Base-by-base conservation (phyloP, 2,888 invertebrate species). In the Elegia similella region DNA sequence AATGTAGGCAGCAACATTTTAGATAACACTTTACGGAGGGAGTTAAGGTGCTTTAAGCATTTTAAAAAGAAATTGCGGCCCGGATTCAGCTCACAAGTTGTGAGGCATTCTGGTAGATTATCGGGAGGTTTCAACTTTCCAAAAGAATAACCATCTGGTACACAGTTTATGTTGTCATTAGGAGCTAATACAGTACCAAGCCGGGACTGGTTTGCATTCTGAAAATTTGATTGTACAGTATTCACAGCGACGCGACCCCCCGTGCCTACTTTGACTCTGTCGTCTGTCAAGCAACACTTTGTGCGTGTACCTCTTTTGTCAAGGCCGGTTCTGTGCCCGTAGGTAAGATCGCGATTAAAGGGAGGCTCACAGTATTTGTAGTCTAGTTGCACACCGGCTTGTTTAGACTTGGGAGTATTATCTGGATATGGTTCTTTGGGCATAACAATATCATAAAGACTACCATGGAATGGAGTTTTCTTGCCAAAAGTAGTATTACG, bases 281-380 rank as follows among this genome's bases (percentile, higher is more conserved):
- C 84, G 63, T 89, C 86, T 44, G 82, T 80, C 12, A 91, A 3
- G 66, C 92, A 92, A 66, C 85, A 84, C 64, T 72, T 82, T n/a
- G 84, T 89, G 68, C 87, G 84, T 30, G 75, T 83, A 12, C 93
- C 93, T 61, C 90, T 76, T 58, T 85, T 86, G 68, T 93, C 93
- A 23, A 82, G 77, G 47, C 70, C 73, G 1, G 84, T 84, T 65
- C 80, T 81, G 60, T 81, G 67, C 0, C 93, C 93, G 66, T 76
- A 93, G 1, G 88, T 84, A 50, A 85, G 68, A 47, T 91, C 73
- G 5, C 84, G 73, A 50, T 85, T 71, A 66, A 73, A 93, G 13
- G 92, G 70, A 7, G 92, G 92, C 42, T 63, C 46, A 62, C 88
- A 88, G 63, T 86, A 90, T 38, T 80, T 78, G 7, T 84, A 78